Conservation (phyloP, 2,888 invertebrate species). For the Heteromurus nitidus region DNA sequence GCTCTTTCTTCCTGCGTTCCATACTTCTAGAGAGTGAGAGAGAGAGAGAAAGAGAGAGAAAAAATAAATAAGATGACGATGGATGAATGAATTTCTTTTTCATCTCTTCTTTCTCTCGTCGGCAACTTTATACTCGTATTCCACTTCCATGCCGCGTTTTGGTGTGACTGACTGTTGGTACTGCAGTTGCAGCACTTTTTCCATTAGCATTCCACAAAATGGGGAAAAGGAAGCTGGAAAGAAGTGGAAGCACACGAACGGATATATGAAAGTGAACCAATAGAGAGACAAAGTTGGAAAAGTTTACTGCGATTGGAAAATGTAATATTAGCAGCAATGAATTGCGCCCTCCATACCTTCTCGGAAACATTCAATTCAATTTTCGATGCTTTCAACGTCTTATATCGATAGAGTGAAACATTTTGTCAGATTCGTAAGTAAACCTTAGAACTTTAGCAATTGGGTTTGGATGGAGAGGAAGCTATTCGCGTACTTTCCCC, state of each 20-base stretch:
- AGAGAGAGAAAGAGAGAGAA: neutral
- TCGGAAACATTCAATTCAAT: constrained; percentile 29
- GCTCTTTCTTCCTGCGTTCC: neutral
- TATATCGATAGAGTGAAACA: constrained; percentile 33
- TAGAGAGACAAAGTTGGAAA: constrained; percentile 12
- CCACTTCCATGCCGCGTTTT: too few relatives aligned
- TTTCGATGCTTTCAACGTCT: constrained; percentile 37
- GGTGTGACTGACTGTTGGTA: neutral
- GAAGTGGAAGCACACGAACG: neutral
- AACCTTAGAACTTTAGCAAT: constrained; percentile 37
- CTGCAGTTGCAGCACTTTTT: constrained; percentile 28
- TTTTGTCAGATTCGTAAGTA: constrained; percentile 40
- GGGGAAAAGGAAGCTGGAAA: constrained; percentile 7
- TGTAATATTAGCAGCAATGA: constrained; percentile 41
- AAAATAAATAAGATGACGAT: constrained; percentile 39
- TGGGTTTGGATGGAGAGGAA: neutral
- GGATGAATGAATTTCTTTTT: constrained; percentile 32
- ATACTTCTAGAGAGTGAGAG: neutral
- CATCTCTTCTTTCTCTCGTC: too few relatives aligned
- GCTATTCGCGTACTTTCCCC: neutral
- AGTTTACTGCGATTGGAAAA: neutral
- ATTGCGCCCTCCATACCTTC: constrained; percentile 17
- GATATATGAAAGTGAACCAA: too few relatives aligned
- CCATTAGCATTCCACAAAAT: constrained; percentile 40
- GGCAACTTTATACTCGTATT: too few relatives aligned